These are phyloP conservation scores for Eucidaris tribuloides DNA, from an alignment of 35 echinoderm and acorn worm species.

Conservation along the genomic window DNA sequence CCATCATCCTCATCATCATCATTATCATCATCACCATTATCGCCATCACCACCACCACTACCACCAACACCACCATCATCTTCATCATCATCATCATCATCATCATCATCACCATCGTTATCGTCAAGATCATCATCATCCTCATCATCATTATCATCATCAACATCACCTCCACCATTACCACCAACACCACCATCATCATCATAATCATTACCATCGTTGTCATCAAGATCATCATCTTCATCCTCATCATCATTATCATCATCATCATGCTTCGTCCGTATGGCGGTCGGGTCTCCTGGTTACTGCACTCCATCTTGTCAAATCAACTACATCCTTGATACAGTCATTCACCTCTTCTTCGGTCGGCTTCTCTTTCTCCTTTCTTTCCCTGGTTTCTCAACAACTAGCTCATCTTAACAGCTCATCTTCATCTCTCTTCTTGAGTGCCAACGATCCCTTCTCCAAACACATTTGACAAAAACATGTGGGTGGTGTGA, in stretches of 20 bases:
- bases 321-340: too few relatives aligned
- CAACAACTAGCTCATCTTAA: too few relatives aligned
- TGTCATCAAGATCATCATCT: conserved; percentile 16
- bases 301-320: too few relatives aligned
- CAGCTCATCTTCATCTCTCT: neutral
- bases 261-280: neutral
- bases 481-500: neutral
- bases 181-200: neutral
- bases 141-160: conserved; percentile 36
- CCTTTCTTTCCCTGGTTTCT: too few relatives aligned
- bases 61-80: neutral
- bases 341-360: too few relatives aligned
- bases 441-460: too few relatives aligned
- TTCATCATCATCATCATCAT: conserved; percentile 28
- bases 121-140: conserved; percentile 14
- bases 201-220: neutral
- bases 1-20: conserved; percentile 34
- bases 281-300: too few relatives aligned
- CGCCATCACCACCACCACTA: conserved; percentile 26
- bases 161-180: conserved; percentile 2
- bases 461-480: neutral
- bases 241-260: conserved; percentile 6
- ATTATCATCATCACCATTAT: conserved; percentile 36
- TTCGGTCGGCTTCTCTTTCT: too few relatives aligned
- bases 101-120: conserved; percentile 29